Evolutionary conservation across 2,797 vertebrate species (phyloP).

Genomic region (Glyptemys insculpta): DNA sequence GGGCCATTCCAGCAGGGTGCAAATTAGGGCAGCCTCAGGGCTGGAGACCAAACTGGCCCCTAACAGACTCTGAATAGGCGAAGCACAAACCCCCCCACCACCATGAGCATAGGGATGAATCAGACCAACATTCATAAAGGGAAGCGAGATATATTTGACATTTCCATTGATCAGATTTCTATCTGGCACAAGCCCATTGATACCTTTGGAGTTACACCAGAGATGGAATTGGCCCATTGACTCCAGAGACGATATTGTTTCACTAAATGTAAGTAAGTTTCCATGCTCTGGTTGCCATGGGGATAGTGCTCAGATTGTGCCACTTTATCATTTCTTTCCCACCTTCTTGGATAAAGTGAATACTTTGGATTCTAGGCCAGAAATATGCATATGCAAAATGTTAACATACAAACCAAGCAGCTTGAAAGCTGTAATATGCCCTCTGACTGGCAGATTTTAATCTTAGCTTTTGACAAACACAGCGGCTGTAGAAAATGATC

Average conservation of each 20-base stretch:
- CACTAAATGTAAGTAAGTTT: slow-evolving; percentile 16
- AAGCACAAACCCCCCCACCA: background rate
- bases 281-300: slow-evolving; percentile 71
- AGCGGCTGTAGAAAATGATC: background rate
- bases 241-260: slow-evolving; percentile 13
- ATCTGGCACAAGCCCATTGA: background rate
- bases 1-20: background rate
- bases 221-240: slow-evolving; percentile 21
- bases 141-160: background rate
- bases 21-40: background rate
- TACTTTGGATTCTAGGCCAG: slow-evolving; percentile 59
- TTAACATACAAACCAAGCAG: slow-evolving; percentile 49
- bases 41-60: background rate
- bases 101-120: background rate
- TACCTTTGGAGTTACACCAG: background rate
- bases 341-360: slow-evolving; percentile 59
- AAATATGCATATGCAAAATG: slow-evolving; percentile 58
- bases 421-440: slow-evolving; percentile 21
- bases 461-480: slow-evolving; percentile 1
- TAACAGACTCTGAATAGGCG: fast-evolving
- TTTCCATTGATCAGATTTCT: background rate
- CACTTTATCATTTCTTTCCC: slow-evolving; percentile 59
- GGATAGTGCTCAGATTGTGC: slow-evolving; percentile 48
- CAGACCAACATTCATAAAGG: background rate
- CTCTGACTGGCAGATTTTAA: background rate